Percentiles rank a stretch among this genome's conserved stretches.
phyloP scores from a whole-genome alignment of 2,888 invertebrate species.

The Zaprionus lineosus region DNA sequence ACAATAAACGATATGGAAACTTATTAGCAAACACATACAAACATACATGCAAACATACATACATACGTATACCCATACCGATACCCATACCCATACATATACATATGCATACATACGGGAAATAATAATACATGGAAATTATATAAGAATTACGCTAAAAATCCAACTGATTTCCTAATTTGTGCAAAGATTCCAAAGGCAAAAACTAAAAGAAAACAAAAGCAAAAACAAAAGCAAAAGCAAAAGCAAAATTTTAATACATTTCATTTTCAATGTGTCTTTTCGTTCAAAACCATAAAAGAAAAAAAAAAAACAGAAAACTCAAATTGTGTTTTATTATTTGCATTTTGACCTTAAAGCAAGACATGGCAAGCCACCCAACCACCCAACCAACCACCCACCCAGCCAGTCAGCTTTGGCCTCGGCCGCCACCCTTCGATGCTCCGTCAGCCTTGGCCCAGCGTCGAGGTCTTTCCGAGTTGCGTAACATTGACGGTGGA shows the following conservation, averaged over 20 bases:
- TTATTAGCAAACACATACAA: too few relatives aligned
- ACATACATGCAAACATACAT: too few relatives aligned
- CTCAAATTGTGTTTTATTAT: slow-evolving; percentile 52
- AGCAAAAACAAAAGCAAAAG: too few relatives aligned
- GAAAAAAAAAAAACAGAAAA: slow-evolving; percentile 35
- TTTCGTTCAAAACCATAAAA: slow-evolving; percentile 79
- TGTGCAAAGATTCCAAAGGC: slow-evolving; percentile 69
- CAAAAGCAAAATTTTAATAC: slow-evolving; percentile 64
- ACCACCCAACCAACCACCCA: not conserved
- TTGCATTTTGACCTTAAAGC: slow-evolving; percentile 59
- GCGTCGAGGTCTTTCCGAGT: slow-evolving; percentile 49
- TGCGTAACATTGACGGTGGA: slow-evolving; percentile 64
- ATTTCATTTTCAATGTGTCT: slow-evolving; percentile 80
- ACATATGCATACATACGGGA: slow-evolving; percentile 40
- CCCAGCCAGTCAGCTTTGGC: slow-evolving; percentile 53
- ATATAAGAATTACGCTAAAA: slow-evolving; percentile 63
- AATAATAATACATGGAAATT: slow-evolving; percentile 47
- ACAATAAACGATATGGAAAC: too few relatives aligned
- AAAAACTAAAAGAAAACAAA: slow-evolving; percentile 9
- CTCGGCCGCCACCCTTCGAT: too few relatives aligned
- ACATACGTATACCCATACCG: too few relatives aligned
- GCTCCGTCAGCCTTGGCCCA: too few relatives aligned
- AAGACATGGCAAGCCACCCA: not conserved
- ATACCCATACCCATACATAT: too few relatives aligned
- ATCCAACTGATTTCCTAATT: slow-evolving; percentile 57